Conservation (phyloP, 2,113 vertebrate species). For the Ciconia maguari region DNA sequence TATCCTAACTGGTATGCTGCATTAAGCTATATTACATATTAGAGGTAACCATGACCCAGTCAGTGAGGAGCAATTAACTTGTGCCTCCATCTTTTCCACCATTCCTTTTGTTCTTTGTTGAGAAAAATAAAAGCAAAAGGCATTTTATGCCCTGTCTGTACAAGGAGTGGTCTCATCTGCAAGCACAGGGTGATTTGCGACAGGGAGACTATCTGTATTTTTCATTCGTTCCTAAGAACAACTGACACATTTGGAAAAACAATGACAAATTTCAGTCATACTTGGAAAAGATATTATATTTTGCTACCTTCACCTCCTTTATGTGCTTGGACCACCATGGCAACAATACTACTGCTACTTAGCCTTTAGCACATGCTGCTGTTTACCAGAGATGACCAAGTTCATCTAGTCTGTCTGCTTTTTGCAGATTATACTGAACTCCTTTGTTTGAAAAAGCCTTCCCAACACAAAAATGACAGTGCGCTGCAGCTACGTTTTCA, state of each 20-base stretch:
- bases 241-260: not conserved
- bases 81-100: not conserved
- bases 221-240: not conserved
- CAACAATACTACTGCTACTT: not conserved
- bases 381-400: not conserved
- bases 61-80: not conserved
- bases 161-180: not conserved
- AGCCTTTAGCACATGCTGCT: not conserved
- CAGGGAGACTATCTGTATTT: not conserved
- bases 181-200: not conserved
- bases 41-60: not conserved
- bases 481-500: rapidly evolving
- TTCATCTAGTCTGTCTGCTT: not conserved
- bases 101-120: not conserved
- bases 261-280: not conserved
- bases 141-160: not conserved
- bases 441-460: not conserved
- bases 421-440: not conserved
- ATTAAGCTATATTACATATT: not conserved
- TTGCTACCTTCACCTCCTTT: not conserved
- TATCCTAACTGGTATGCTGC: not conserved
- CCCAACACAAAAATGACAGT: not conserved
- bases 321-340: not conserved
- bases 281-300: not conserved
- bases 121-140: not conserved